Percentiles rank a stretch among this genome's conserved stretches.
Evolutionary conservation across 2,888 invertebrate genomes (phyloP).

Genomic region (Amaurobius ferox): DNA sequence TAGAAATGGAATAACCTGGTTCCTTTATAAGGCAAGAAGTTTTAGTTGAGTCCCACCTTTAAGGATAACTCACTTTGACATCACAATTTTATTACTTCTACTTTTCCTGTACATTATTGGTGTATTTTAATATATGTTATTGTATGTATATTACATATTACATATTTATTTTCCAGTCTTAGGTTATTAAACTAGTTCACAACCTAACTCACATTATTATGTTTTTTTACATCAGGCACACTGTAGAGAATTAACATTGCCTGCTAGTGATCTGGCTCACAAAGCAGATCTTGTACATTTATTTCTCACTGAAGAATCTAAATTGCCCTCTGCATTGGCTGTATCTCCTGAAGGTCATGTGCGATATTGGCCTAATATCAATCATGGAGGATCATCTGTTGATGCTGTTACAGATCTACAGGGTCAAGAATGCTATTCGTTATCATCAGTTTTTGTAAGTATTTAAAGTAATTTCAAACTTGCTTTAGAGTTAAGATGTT

Average conservation of each 20-base stretch:
- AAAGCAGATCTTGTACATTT: slow-evolving; percentile 82
- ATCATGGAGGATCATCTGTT: slow-evolving; percentile 89
- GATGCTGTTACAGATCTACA: slow-evolving; percentile 91
- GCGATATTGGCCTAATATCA: slow-evolving; percentile 94
- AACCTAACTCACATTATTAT: too few species aligned
- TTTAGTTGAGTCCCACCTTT: too few species aligned
- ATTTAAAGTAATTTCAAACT: slow-evolving; percentile 80
- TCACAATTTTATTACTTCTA: too few species aligned
- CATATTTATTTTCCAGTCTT: too few species aligned
- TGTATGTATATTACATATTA: too few species aligned
- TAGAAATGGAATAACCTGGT: too few species aligned
- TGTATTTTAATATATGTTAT: too few species aligned
- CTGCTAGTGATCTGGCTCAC: slow-evolving; percentile 94
- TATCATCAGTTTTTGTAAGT: slow-evolving; percentile 76
- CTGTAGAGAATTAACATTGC: slow-evolving; percentile 90
- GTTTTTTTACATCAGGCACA: slow-evolving; percentile 78
- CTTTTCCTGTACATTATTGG: too few species aligned
- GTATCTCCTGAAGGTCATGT: slow-evolving; percentile 95
- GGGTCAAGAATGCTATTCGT: slow-evolving; percentile 78
- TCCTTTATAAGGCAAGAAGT: too few species aligned
- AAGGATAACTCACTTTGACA: too few species aligned
- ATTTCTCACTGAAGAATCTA: slow-evolving; percentile 78
- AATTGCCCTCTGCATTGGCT: slow-evolving; percentile 90
- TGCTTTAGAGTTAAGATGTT: too few species aligned
- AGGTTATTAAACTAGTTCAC: too few species aligned